These are phyloP conservation scores for Grapholita molesta DNA, from an alignment of 1,140 invertebrate genomes.

Conservation along the genomic window DNA sequence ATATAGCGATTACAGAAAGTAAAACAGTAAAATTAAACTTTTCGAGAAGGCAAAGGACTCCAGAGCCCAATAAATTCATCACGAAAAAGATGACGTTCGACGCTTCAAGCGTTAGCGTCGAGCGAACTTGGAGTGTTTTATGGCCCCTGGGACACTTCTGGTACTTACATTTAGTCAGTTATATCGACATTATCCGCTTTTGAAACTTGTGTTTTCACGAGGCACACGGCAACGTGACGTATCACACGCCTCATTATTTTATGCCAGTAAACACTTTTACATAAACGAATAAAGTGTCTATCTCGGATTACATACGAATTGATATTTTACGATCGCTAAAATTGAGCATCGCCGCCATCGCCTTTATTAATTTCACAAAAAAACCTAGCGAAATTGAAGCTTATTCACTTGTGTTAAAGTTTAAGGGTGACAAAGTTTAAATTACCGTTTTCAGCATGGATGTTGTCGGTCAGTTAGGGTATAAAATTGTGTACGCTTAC, in stretches of 20 bases:
- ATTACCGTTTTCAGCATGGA: not conserved
- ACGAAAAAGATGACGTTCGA: no score
- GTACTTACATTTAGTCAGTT: no score
- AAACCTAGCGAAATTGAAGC: not conserved
- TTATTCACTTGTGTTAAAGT: not conserved
- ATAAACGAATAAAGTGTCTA: not conserved
- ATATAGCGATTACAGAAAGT: no score
- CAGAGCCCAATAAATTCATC: no score
- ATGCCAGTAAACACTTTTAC: not conserved
- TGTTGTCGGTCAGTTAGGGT: slow-evolving; percentile 16
- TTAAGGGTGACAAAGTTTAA: not conserved
- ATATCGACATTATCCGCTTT: no score
- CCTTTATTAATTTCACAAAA: not conserved
- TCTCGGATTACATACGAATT: not conserved
- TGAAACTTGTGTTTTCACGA: no score
- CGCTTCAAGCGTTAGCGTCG: no score
- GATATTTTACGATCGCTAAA: slow-evolving; percentile 23
- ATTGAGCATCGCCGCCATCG: slow-evolving; percentile 12
- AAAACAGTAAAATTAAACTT: no score
- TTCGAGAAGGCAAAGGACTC: no score
- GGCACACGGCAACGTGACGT: not conserved
- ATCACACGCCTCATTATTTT: not conserved
- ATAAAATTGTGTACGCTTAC: slow-evolving; percentile 14
- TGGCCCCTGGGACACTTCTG: no score
- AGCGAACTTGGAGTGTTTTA: no score